Evolutionary conservation across 2,888 invertebrate genomes (phyloP), one percentile per base, ranked within the genome.

Genomic region (Cephonodes hylas): DNA sequence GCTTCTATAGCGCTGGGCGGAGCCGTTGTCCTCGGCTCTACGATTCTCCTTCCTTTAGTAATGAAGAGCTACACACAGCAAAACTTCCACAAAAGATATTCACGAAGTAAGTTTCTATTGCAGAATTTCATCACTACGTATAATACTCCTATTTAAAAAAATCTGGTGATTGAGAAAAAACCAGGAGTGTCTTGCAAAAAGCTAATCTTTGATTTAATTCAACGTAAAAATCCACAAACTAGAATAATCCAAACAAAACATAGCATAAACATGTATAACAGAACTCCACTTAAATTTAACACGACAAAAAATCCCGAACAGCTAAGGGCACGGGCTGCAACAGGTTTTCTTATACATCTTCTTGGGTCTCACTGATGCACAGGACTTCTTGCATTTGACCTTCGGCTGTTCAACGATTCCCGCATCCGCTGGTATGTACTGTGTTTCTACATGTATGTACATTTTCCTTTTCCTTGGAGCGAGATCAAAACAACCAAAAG

Each of bases 401-500:
- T 80, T 84, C 0, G 83, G 80, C 0, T 71, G 59, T 1, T 87
- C 86, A 1, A 76, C 73, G 4, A 88, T 83, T 0, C 88, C 89
- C 63, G 93, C 93, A 76, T 95, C 95, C 0, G 89, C 86, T 23
- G 90, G 86, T 46, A 87, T 77, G 70, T 95, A 95, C 73, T 95
- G 95, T 0, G 95, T 94, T 61, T 94, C 94, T 0, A 90, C 93
- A 66, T 95, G 94, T 1, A 94, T 84, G 67, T 93, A 93, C 0
- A 85, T 85, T 63, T 83, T 84, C 2, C 87, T 82, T 58, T 91
- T 86, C 8, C 94, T 88, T 0, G 93, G 87, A 62, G 94, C 89
- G 1, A 95, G 91, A 68, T 94, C 94, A 59, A 95, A 94, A 42
- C 95, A 91, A 0, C 95, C 95, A 45, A 95, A 95, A 0, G 95